Evolutionary conservation across 2,797 vertebrate species (phyloP).

Genomic region (Myripristis murdjan): DNA sequence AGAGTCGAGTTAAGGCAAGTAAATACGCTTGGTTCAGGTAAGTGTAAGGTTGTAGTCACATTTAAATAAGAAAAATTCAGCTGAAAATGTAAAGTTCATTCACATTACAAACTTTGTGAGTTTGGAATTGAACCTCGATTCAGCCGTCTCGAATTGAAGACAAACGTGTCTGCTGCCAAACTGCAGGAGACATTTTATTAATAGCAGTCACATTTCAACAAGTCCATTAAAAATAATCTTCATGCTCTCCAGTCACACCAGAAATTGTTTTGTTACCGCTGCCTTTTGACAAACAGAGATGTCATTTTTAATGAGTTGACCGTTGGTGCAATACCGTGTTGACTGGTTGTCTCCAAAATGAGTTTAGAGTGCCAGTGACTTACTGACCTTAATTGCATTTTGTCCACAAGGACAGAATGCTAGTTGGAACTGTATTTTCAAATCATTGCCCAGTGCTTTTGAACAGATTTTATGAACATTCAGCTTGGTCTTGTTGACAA

Average conservation of each 20-base stretch:
- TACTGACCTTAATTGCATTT: slow-evolving; percentile 54
- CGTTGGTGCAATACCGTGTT: slow-evolving; percentile 25
- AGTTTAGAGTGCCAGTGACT: slow-evolving; percentile 49
- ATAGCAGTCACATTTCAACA: slow-evolving; percentile 52
- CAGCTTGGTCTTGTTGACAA: neutral
- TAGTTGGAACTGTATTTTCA: slow-evolving; percentile 28
- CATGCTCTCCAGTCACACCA: slow-evolving; percentile 41
- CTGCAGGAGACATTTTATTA: slow-evolving; percentile 49
- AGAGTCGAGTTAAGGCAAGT: no score
- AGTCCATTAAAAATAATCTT: slow-evolving; percentile 47
- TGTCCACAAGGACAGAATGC: slow-evolving; percentile 50
- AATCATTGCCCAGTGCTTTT: slow-evolving; percentile 26
- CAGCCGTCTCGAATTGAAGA: slow-evolving; percentile 3
- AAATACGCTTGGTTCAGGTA: no score
- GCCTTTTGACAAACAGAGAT: slow-evolving; percentile 51
- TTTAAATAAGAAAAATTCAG: no score
- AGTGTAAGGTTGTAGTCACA: no score
- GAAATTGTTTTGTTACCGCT: slow-evolving; percentile 36
- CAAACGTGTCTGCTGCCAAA: slow-evolving; percentile 30
- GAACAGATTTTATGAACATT: neutral
- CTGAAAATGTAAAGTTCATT: neutral
- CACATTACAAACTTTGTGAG: neutral
- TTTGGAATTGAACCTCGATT: slow-evolving; percentile 21
- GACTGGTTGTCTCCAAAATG: slow-evolving; percentile 55
- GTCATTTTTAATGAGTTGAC: slow-evolving; percentile 64